These are phyloP conservation scores for Laticauda laticaudata DNA, from an alignment of 2,113 vertebrate species.

Conservation along the genomic window DNA sequence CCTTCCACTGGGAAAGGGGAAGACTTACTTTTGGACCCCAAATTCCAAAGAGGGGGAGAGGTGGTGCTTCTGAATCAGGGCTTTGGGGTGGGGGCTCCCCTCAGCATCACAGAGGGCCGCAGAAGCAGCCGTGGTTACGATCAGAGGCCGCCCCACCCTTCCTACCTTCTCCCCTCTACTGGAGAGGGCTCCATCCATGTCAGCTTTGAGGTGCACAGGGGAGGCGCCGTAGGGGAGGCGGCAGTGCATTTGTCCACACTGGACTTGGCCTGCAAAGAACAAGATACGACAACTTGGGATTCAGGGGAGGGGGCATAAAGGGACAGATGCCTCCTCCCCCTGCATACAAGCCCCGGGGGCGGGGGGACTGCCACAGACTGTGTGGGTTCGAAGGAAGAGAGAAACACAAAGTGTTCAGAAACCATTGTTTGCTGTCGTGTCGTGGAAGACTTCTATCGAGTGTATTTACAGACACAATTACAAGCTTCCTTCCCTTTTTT, in stretches of 20 bases:
- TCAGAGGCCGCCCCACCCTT: not conserved
- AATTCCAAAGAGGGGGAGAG: too few relatives aligned
- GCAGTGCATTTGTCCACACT: conserved; percentile 82
- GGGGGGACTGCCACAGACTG: not conserved
- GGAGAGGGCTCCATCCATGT: conserved; percentile 80
- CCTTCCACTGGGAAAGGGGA: too few relatives aligned
- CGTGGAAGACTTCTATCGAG: not conserved
- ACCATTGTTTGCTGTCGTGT: not conserved
- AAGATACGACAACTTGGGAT: conserved; percentile 67
- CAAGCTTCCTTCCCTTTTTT: not conserved
- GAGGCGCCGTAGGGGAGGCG: conserved; percentile 79
- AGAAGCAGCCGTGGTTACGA: not conserved
- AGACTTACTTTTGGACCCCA: not conserved
- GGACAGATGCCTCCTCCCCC: too few relatives aligned
- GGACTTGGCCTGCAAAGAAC: conserved; percentile 77
- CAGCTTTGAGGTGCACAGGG: conserved; percentile 82
- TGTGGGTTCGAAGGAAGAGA: not conserved
- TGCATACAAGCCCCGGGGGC: too few relatives aligned
- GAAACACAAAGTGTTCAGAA: not conserved
- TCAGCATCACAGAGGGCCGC: not conserved
- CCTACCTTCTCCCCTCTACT: conserved; percentile 81
- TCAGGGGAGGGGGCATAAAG: not conserved
- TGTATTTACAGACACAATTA: not conserved
- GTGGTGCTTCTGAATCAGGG: not conserved
- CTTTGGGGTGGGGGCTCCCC: not conserved